Evolutionary conservation across 2,888 invertebrate genomes (phyloP), one percentile per base, ranked within the genome.

Genomic region (Drosophila merina): DNA sequence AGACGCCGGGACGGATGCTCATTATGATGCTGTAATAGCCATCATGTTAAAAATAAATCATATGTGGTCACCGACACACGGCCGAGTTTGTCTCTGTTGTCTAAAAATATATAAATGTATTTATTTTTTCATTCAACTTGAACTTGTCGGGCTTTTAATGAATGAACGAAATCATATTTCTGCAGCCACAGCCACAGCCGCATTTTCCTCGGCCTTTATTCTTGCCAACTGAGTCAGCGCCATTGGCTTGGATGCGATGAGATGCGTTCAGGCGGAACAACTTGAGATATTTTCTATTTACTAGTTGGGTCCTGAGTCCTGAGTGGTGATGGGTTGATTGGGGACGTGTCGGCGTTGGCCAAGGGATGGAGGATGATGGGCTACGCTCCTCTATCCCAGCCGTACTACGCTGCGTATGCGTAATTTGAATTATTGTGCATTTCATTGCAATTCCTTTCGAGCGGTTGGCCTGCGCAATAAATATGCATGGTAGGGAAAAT

Each of bases 351-450:
- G 3, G 36, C 36, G 3, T 4, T 6, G 38, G 57, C 20, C 12
- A 20, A 36, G 20, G 12, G 10, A 9, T 9, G 36, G 28, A 12
- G 28, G 59, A 38, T 10, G 31, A 36, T 5, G 36, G 12, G n/a
- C 14, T 14, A 14, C 14, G 14, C n/a, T 36, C 5, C 2, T 6
- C n/a, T 36, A 36, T 1, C 12, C 36, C n/a, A n/a, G 10, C 30
- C 12, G 60, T 40, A 49, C 52, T 26, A 55, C 28, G 45, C 40
- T 52, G 50, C 69, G 80, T 69, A 79, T 83, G 77, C 55, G 83
- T 86, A 79, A 71, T 79, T 57, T 85, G 72, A 77, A 82, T 82
- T 83, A 82, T 86, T 77, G 86, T 76, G 78, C 78, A 83, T 78
- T 81, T 76, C 76, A 78, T 79, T 77, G 74, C 74, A 60, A 82